Base-by-base conservation (phyloP, 2,113 vertebrate species). In the Chloebia gouldiae region DNA sequence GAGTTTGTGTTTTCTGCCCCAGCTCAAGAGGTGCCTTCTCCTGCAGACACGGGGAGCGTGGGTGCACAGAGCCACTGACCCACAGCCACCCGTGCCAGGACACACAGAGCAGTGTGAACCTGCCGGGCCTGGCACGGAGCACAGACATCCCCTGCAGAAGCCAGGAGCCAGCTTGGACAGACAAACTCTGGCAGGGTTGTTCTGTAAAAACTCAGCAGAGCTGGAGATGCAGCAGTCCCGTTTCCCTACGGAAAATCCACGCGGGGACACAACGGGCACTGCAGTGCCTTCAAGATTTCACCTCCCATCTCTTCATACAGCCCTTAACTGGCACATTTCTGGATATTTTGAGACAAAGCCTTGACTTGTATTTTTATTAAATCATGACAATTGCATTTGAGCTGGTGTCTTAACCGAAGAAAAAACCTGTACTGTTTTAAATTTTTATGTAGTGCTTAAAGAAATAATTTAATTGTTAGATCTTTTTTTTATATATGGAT, bases 21-120 rank as follows among this genome's bases (percentile, higher is more conserved):
- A 15, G 35, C 44, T 60, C 40, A 22, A 21, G 40, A n/a, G 30
- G 9, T 25, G n/a, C 13, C 51, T 28, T 7, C 14, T 73, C 20
- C 31, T 30, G 40, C 16, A 18, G 13, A 20, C 47, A 4, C 4
- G 35, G 54, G 56, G 47, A 12, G 13, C 3, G 22, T 15, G 50
- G 15, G 24, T 16, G 28, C 25, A 11, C 21, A 8, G 0, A 2
- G 23, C 22, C 3, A 6, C n/a, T 16, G 20, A 21, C 44, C 53
- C 33, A 18, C 22, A 23, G 6, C 24, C 3, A 5, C 3, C 0
- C 1, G 1, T 24, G 53, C 21, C 0, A 3, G 35, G 71, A 19
- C 9, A 23, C 49, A 30, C 19, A 22, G 66, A 15, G 1, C 16
- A 7, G 25, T 1, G 30, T 14, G 63, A 11, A 68, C 15, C 5